Evolutionary conservation across 2,797 vertebrate species (phyloP), one percentile per base, ranked within the genome.

Genomic region (Diglossa cyanea): DNA sequence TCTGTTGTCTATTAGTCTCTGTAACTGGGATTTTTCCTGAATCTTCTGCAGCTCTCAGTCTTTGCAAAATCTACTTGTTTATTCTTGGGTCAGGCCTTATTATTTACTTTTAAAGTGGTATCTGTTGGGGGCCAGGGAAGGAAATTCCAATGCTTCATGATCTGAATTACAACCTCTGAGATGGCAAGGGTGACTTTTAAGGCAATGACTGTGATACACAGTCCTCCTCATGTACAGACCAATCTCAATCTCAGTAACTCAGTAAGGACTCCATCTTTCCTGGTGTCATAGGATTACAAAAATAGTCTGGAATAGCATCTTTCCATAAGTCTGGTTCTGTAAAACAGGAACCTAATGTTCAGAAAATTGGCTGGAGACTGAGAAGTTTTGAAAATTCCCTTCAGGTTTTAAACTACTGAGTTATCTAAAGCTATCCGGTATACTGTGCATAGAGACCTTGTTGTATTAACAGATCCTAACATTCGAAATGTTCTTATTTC

Each of bases 61-160:
- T 65, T 58, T 8, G 7, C 23, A 67, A 76, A 72, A 68, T 31
- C 30, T 35, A 26, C 16, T 48, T 28, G 19, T 16, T 76, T 68
- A 54, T 55, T 30, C 17, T 58, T 70, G 24, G 15, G 13, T 45
- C 44, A 78, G 26, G 24, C 20, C 23, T 74, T 61, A 57, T 11
- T 25, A 35, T 25, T 72, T 33, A 12, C 26, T 87, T 75, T 12
- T 54, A n/a, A 82, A 72, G 24, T 13, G 5, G 3, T 40, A 67
- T 23, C 15, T 63, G 10, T 4, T 23, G 7, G 20, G 5, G 7
- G 9, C 1, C 1, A 15, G 17, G 8, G 6, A 14, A 68, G 7
- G 15, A 88, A 50, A 51, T 50, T 48, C 18, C 47, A 48, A 25
- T 5, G 11, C 25, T 53, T 79, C 65, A 47, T 16, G 4, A 88